Evolutionary conservation across 2,113 vertebrate species (phyloP), one percentile per base, ranked within the genome.

Genomic region (Cephalopholis sonnerati): DNA sequence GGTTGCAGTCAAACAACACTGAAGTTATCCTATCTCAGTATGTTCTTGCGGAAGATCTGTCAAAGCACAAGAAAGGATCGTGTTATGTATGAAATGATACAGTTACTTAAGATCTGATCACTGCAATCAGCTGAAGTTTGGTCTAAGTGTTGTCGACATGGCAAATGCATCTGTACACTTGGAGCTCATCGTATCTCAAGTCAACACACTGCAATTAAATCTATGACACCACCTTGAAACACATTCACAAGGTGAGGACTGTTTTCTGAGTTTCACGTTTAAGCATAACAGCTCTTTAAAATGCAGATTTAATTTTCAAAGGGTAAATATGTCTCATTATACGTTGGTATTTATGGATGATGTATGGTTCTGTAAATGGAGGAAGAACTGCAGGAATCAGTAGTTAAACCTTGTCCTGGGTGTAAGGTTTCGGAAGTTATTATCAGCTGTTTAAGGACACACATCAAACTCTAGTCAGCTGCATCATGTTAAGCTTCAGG

Each of bases 91-190:
- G 61, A 84, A 79, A 82, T 79, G n/a, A 82, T 7, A 0, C 25
- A 5, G 75, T 61, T 7, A 7, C 46, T 71, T n/a, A 18, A 57
- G 65, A 75, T 78, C 65, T 90, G 81, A 90, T 89, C 79, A 61
- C 74, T 83, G 83, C 89, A 92, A 93, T 95, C 91, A 93, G 76
- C 64, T 84, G 46, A 81, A 88, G 87, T 53, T 79, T 53, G 74
- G 48, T 61, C 6, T 7, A 3, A 84, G 77, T 69, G 74, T 48
- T 15, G 48, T 39, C 39, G 24, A 7, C 3, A 22, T 32, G 57
- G 54, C 27, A 58, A 76, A 22, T 29, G 62, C 71, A 76, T 63
- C 61, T 29, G 72, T 44, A 39, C 77, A 79, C 74, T 87, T 41
- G 5, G 17, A 53, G 71, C 74, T 87, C 88, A 84, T 84, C 64